phyloP scores from a whole-genome alignment of 2,888 invertebrate species.

The Spilarctia lutea region DNA sequence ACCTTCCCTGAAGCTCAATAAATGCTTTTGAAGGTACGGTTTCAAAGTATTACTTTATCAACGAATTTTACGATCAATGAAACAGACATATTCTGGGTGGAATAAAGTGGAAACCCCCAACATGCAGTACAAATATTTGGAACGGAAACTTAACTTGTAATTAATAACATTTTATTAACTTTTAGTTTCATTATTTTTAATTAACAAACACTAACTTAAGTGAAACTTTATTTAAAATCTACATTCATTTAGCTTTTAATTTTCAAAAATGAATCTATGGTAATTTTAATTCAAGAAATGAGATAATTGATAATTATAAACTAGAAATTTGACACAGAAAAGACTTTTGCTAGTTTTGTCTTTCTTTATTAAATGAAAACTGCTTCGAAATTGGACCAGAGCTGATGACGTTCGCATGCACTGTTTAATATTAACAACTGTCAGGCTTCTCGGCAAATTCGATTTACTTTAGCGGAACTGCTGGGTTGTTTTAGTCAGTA shows the following conservation, averaged over 20 bases:
- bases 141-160: no score
- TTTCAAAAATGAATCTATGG: not conserved
- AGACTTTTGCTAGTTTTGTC: not conserved
- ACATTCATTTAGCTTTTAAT: not conserved
- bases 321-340: slow-evolving; percentile 1
- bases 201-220: not conserved
- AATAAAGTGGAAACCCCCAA: not conserved
- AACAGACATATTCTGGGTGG: no score
- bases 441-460: not conserved
- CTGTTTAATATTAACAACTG: not conserved
- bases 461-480: not conserved
- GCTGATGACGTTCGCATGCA: not conserved
- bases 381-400: not conserved
- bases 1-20: no score
- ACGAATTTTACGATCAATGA: no score
- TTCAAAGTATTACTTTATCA: no score
- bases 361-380: not conserved
- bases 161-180: not conserved
- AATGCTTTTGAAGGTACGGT: no score
- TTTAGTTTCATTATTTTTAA: not conserved
- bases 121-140: not conserved
- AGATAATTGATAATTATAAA: not conserved
- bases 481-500: not conserved
- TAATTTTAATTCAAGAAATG: not conserved
- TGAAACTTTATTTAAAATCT: not conserved